Evolutionary conservation across 35 echinoderm and acorn worm species (phyloP).

Genomic region (Eucidaris tribuloides): DNA sequence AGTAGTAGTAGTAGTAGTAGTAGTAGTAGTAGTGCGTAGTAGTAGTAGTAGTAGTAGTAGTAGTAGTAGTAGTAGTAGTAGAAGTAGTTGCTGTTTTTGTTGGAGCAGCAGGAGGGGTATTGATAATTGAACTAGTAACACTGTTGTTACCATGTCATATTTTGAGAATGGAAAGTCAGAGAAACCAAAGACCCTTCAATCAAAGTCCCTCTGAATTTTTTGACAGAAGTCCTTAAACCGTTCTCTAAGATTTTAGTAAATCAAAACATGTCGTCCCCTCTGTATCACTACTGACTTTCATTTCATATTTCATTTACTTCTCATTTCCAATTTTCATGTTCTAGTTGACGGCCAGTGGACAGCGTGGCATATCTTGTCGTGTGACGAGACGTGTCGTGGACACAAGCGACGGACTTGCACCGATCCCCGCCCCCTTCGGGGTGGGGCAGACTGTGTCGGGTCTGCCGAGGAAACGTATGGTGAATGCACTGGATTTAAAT

Average conservation of each 20-base stretch:
- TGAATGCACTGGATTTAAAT: slow-evolving; percentile 57
- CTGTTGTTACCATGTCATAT: not conserved
- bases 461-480: slow-evolving; percentile 45
- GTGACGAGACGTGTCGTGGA: slow-evolving; percentile 61
- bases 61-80: not conserved
- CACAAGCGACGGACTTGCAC: slow-evolving; percentile 43
- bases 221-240: too few species aligned
- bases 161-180: too few species aligned
- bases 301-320: too few species aligned
- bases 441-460: slow-evolving; percentile 64
- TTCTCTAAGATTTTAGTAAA: too few species aligned
- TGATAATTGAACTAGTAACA: too few species aligned
- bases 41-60: too few species aligned
- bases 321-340: too few species aligned
- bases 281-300: not conserved
- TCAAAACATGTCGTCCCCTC: too few species aligned
- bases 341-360: slow-evolving; percentile 82
- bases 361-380: slow-evolving; percentile 53
- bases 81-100: not conserved
- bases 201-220: too few species aligned
- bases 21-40: too few species aligned
- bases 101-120: not conserved
- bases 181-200: too few species aligned
- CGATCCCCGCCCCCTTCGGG: slow-evolving; percentile 60
- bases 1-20: too few species aligned